Base-by-base conservation (phyloP, 2,113 vertebrate genomes). In the Bubo bubo region DNA sequence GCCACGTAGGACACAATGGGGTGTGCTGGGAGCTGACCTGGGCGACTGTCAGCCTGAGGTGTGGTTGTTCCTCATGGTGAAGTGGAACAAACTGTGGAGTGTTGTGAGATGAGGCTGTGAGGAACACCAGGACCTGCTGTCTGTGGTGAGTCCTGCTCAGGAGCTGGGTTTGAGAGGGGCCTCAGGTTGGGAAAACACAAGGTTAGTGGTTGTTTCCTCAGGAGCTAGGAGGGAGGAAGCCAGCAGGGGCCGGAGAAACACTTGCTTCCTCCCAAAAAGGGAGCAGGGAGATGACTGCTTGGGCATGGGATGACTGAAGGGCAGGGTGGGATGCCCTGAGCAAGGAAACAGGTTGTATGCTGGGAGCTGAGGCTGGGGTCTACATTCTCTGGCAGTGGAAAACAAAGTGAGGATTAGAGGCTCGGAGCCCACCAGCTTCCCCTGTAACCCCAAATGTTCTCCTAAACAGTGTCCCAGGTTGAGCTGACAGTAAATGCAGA, bases 1-100 rank as follows among this genome's bases (percentile, higher is more conserved):
- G 52, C 41, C 3, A 2, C 2, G 22, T 8, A 11, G 74, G 27
- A 56, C 16, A 13, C 27, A 28, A 8, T 0, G 0, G 28, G 8
- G 8, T 63, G 21, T 41, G 27, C 64, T 83, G 67, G 43, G 58
- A 63, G 37, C 43, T 74, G 52, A 12, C n/a, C 62, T 39, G 30
- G 19, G 17, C 22, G 3, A 8, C 32, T 45, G 21, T 50, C 53
- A 76, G n/a, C 45, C 37, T 22, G 35, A 68, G 32, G 18, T 27
- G 4, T 10, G 47, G 17, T 21, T 60, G 32, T 3, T 70, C 63
- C 35, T 89, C 7, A 2, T 18, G 16, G 30, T 11, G 41, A 74
- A 70, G 45, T 16, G 20, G 55, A 19, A 67, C 27, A 74, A n/a
- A 19, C 21, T 8, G 2, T 3, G 22, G 41, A 27, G 50, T 5